Base-by-base conservation (phyloP, 1,140 invertebrate species). In the Bombus breviceps region DNA sequence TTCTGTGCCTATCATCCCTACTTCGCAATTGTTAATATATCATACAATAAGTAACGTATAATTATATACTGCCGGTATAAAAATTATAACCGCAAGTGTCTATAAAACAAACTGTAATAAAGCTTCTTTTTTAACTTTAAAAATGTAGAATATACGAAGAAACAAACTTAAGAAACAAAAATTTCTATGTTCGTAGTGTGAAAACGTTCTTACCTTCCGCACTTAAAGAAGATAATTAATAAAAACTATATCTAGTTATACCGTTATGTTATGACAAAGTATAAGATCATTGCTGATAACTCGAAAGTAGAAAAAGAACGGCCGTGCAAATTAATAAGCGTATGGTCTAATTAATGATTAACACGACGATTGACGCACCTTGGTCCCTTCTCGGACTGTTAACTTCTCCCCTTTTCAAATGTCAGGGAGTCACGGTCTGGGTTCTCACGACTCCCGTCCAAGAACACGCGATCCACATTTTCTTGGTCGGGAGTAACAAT, bases 301-400 rank as follows among this genome's bases (percentile, higher is more conserved):
- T 71, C 47, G 68, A 25, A 32, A 32, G 25, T 4, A 25, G 9
- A 73, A 28, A 3, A 47, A 9, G 41, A 3, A 28, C 15, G 5
- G 47, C 18, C 47, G 47, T 53, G 22, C 10, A 74, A 77, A 86
- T 81, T 88, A 88, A 37, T 25, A 18, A 72, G 4, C 39, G 22
- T 15, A n/a, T 34, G 25, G 71, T 74, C 32, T 85, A 86, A 77
- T 88, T 86, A 81, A 86, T 66, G 74, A 8, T n/a, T 57, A 59
- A 80, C 32, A 59, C 28, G 62, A 72, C 32, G 39, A 8, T 43
- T 74, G 64, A 71, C 69, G 76, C 57, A 34, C 62, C 53, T 75
- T 43, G 34, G 25, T 22, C 47, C 64, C 34, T 76, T 69, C 43
- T 22, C 32, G 80, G 34, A 43, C 57, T 76, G 57, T 25, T 81